Evolutionary conservation across 1,140 invertebrate genomes (phyloP).

Genomic region (Drosophila pectinifera): DNA sequence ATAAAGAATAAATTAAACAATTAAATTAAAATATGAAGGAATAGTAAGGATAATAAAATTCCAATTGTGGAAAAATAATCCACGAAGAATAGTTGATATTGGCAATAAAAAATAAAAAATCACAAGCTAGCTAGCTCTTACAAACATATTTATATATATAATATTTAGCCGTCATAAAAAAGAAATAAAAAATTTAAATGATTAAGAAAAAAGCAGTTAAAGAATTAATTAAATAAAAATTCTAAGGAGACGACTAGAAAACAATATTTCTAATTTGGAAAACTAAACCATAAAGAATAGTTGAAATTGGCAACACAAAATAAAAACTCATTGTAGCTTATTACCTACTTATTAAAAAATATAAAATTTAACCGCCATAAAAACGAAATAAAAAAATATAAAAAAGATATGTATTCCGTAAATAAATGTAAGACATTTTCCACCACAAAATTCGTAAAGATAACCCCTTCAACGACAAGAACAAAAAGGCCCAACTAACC

Average conservation of each 20-base stretch:
- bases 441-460: not conserved
- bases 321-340: too few species aligned
- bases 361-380: too few species aligned
- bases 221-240: not conserved
- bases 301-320: too few species aligned
- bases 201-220: too few species aligned
- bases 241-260: too few species aligned
- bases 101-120: not conserved
- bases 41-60: not conserved
- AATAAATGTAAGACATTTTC: not conserved
- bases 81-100: too few species aligned
- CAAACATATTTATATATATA: not conserved
- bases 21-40: not conserved
- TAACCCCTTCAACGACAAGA: not conserved
- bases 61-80: not conserved
- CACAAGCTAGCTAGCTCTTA: not conserved
- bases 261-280: too few species aligned
- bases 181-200: too few species aligned
- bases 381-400: too few species aligned
- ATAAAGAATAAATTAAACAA: not conserved
- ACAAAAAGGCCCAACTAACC: constrained; percentile 8
- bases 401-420: too few species aligned
- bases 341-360: too few species aligned
- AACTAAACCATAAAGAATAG: not conserved
- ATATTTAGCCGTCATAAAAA: too few species aligned